A percentile compares a stretch with the other conserved stretches of the same genome.
These are phyloP conservation scores for Heliconius hewitsoni DNA, from an alignment of 1,140 invertebrate species.

Conservation along the genomic window DNA sequence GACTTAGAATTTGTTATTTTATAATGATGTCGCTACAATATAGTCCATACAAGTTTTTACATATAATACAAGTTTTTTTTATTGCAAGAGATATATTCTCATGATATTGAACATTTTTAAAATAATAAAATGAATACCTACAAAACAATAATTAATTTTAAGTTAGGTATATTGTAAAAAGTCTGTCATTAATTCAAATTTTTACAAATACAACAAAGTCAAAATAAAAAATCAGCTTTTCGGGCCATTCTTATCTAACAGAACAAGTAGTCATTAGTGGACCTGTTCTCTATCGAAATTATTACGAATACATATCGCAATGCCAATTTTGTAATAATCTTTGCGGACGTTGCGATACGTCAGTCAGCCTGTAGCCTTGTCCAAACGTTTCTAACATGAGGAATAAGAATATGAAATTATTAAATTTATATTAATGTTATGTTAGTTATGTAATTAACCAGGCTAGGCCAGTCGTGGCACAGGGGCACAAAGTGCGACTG, in stretches of 20 bases:
- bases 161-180: neutral
- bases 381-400: conserved; percentile 7
- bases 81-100: too few species aligned
- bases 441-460: too few species aligned
- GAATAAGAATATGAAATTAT: neutral
- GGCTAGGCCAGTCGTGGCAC: too few species aligned
- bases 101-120: neutral
- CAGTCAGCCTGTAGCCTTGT: conserved; percentile 5
- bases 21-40: too few species aligned
- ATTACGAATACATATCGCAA: conserved; percentile 18
- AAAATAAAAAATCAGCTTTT: neutral
- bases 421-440: neutral
- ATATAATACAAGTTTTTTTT: too few species aligned
- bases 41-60: too few species aligned
- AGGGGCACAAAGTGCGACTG: too few species aligned
- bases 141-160: neutral
- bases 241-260: neutral
- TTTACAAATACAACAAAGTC: neutral
- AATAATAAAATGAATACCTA: neutral
- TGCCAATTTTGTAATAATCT: conserved; percentile 20
- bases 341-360: conserved; percentile 14
- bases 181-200: neutral
- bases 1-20: too few species aligned
- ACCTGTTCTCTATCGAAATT: conserved; percentile 23
- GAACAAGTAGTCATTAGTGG: conserved; percentile 1